phyloP scores from a whole-genome alignment of 2,888 invertebrate genomes.

The Sinodicranocentrus sp. region DNA sequence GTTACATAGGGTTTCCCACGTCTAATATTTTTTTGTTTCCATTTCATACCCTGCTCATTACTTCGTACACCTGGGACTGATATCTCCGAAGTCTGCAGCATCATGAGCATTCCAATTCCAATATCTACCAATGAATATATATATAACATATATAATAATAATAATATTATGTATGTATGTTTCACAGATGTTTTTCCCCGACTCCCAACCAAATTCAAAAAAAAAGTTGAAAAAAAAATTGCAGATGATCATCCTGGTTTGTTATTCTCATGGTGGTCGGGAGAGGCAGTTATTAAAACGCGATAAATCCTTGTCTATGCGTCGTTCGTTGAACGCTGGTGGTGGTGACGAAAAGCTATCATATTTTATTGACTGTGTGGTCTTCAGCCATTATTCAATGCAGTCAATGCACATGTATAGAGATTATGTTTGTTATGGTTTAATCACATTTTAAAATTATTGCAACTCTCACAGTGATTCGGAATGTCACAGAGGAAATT shows the following conservation, averaged over 20 bases:
- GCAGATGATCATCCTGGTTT: too few relatives aligned
- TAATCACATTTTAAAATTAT: neutral
- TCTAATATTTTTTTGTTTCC: conserved; percentile 58
- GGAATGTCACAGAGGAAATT: neutral
- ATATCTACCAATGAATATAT: conserved; percentile 71
- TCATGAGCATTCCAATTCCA: conserved; percentile 76
- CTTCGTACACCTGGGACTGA: conserved; percentile 74
- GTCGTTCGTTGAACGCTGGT: neutral
- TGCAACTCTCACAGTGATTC: conserved; percentile 15
- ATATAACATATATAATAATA: conserved; percentile 16
- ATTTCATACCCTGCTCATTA: conserved; percentile 74
- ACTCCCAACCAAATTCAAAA: conserved; percentile 29
- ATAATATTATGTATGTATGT: too few relatives aligned
- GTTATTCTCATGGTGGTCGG: too few relatives aligned
- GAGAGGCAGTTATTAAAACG: too few relatives aligned
- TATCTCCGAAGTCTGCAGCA: conserved; percentile 75
- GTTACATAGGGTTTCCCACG: conserved; percentile 57
- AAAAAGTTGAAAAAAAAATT: too few relatives aligned
- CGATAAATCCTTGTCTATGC: conserved; percentile 16
- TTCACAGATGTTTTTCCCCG: too few relatives aligned
- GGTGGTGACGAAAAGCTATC: too few relatives aligned
- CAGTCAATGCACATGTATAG: too few relatives aligned
- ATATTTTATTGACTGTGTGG: too few relatives aligned
- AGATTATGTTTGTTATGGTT: conserved; percentile 23
- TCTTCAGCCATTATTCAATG: too few relatives aligned